Conservation (phyloP, 2,888 invertebrate genomes). For the Metacarcinus magister region DNA sequence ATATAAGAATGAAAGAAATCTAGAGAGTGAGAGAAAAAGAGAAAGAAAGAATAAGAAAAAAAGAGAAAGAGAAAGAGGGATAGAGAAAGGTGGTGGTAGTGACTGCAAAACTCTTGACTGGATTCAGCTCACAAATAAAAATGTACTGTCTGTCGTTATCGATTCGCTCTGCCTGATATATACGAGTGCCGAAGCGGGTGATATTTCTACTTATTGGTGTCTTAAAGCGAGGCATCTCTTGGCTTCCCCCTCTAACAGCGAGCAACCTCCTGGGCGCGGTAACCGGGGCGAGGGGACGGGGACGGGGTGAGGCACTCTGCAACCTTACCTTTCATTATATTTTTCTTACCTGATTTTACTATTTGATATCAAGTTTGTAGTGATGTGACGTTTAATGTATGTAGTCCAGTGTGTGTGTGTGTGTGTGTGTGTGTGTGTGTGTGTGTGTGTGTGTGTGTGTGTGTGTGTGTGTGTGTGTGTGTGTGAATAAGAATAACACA, state of each 20-base stretch:
- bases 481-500: neutral
- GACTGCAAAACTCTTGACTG: neutral
- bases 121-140: constrained; percentile 55
- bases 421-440: constrained; percentile 3
- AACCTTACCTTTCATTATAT: neutral
- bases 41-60: neutral
- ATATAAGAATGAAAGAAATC: neutral
- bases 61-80: neutral
- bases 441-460: constrained; percentile 21
- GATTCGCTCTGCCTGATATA: constrained; percentile 54
- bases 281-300: neutral
- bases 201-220: neutral
- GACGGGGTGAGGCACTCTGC: neutral
- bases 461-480: constrained; percentile 39
- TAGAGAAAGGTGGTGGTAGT: neutral
- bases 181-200: neutral
- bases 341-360: neutral
- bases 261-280: neutral
- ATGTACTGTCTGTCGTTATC: constrained; percentile 58
- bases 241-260: neutral
- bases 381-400: neutral
- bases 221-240: neutral
- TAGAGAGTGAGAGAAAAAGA: neutral
- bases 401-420: neutral
- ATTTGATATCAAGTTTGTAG: neutral